Evolutionary conservation across 2,113 vertebrate genomes (phyloP), one percentile per base, ranked within the genome.

Genomic region (Struthio camelus): DNA sequence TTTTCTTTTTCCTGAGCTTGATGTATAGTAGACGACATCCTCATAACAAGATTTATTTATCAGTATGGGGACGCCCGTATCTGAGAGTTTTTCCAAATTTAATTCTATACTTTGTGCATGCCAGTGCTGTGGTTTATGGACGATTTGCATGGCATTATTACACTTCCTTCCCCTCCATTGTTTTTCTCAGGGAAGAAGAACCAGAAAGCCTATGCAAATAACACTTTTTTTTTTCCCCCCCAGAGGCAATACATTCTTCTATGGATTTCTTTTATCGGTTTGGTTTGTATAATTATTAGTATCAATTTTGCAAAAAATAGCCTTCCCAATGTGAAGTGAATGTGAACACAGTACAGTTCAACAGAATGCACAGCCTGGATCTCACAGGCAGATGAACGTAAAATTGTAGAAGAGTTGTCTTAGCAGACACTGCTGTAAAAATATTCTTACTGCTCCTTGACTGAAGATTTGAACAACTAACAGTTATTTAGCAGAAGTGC

Each of bases 391-490:
- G 51, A 42, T 14, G 65, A 75, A 40, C 25, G 62, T 65, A 72
- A 34, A 30, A 2, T 11, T 40, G 14, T 30, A 11, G 0, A 51
- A 11, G 15, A 12, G 61, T n/a, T 78, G 44, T 25, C 92, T 42
- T 10, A 30, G 75, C 71, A 51, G 79, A 15, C 3, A 2, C n/a
- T 23, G 62, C 75, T 10, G 46, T 12, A 48, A 61, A 40, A 28
- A 7, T 20, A 20, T 23, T 82, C 46, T 7, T 18, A 8, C 66
- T 48, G 8, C 56, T n/a, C 56, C 62, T 34, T 8, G 53, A 65
- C 1, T 0, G 1, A 79, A 40, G 58, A 61, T n/a, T 1, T 24
- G 40, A 73, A 10, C 69, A 12, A 54, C 0, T 0, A 94, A 18
- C 9, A 16, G 80, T 13, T 53, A 48, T 44, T 51, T 1, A 7